A percentile compares a stretch with the other conserved stretches of the same genome.
Conservation (phyloP, 92 coral and sea anemone species). For the Palythoa caribaeorum region DNA sequence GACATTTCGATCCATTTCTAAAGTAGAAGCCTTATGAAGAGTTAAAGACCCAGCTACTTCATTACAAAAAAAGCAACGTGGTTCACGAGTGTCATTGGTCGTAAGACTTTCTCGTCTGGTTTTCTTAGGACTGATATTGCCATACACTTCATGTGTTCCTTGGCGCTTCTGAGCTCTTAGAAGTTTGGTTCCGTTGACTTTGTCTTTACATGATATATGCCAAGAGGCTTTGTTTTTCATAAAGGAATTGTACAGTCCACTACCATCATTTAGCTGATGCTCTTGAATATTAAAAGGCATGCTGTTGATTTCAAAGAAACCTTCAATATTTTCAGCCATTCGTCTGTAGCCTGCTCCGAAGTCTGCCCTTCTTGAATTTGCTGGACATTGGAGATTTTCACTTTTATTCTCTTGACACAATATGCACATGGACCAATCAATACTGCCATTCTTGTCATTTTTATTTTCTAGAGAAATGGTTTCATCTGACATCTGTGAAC, state of each 20-base stretch:
- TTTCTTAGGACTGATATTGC: constrained; percentile 23
- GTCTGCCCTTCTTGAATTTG: constrained; percentile 39
- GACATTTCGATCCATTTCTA: constrained; percentile 57
- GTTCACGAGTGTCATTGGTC: constrained; percentile 19
- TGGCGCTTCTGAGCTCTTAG: constrained; percentile 11
- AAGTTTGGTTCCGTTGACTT: constrained; percentile 51
- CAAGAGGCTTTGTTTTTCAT: constrained; percentile 41
- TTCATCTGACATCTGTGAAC: too few relatives aligned
- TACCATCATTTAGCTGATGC: constrained; percentile 55
- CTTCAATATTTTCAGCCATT: constrained; percentile 50
- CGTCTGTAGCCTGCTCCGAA: constrained; percentile 44
- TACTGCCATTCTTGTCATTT: constrained; percentile 3
- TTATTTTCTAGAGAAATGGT: not conserved
- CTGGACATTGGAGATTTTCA: constrained; percentile 50
- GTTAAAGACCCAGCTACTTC: constrained; percentile 44
- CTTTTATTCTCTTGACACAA: constrained; percentile 35
- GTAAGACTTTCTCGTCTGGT: constrained; percentile 34
- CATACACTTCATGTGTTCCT: not conserved
- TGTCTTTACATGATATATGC: constrained; percentile 45
- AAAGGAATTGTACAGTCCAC: constrained; percentile 48
- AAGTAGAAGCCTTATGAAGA: constrained; percentile 63
- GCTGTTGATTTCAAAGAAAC: constrained; percentile 15
- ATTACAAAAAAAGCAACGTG: constrained; percentile 64
- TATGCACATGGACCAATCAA: constrained; percentile 45
- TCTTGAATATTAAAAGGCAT: constrained; percentile 31